Evolutionary conservation across 2,797 vertebrate species (phyloP), one percentile per base, ranked within the genome.

Genomic region (Thamnophis elegans): DNA sequence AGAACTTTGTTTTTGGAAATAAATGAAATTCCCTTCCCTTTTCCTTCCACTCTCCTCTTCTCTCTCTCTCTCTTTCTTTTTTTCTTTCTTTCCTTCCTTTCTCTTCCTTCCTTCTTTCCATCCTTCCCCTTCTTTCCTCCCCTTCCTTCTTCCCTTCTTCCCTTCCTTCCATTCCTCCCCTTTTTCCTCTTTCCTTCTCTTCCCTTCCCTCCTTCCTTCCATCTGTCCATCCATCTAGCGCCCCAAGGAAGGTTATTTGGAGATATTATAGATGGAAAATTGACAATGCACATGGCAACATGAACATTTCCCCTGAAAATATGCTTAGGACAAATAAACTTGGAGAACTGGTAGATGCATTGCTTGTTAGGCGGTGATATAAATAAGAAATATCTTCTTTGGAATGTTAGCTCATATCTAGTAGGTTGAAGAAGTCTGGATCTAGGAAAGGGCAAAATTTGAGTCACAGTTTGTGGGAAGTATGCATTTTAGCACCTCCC

Each of bases 361-460:
- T 32, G 9, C 91, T 68, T 89, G 1, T 94, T 51, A 85, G 91
- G 26, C 32, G 65, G 85, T 82, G 90, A 22, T 1, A 93, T 92
- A 0, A 1, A 54, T 22, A 22, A 89, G 53, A 28, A 58, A 28
- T 36, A 2, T 26, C 65, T 91, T 94, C 51, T 65, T 9, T 1
- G 28, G 0, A 0, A 0, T 92, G 51, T 85, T 56, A 87, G 7
- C 18, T 25, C 22, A 20, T 47, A 47, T 78, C n/a, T 78, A 78
- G 20, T 10, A 47, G 73, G 36, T 10, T 42, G 36, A 78, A 78
- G 36, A 78, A 36, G 10, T 42, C 73, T 78, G 73, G 36, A 47
- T 25, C 36, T 42, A 36, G 36, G 11, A 78, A 42, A 22, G 73
- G 36, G 36, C 3, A 78, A 78, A 78, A 42, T 22, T 10, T 78